Base-by-base conservation (phyloP, 2,888 invertebrate genomes). In the Noctua janthina region DNA sequence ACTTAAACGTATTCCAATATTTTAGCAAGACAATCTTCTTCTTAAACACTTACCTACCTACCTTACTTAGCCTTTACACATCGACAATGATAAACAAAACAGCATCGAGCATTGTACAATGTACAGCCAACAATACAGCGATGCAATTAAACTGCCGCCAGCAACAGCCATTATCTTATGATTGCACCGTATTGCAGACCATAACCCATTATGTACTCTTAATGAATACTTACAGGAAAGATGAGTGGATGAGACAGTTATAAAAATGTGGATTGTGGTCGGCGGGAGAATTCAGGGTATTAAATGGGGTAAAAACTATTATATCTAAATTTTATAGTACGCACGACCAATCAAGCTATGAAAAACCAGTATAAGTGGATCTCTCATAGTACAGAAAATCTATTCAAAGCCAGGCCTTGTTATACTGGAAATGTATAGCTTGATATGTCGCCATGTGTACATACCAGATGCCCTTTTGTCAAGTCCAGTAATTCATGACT, bases 131-230 rank as follows among this genome's bases (percentile, higher is more conserved):
- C 56, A 69, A 70, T 70, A 49, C 49, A 74, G 59, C 68, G 67
- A 69, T 68, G 71, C 71, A 72, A 76, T 82, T 68, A 76, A 62
- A 62, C 39, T 43, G 39, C 71, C 29, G 54, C 54, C 76, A 76
- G 29, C 15, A 29, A 54, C 71, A 68, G 62, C 13, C 15, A 72
- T 68, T 76, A 82, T 39, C 62, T 76, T 68, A 71, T 82, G 62
- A 82, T 56, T 72, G 54, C 59, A 70, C 0, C 10, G 51, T 51
- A 67, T 67, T 66, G 56, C 29, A 39, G 13, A 20, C 46, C 59
- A 35, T 54, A 46, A n/a, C 46, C 62, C 54, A 72, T 82, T 68
- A 75, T 17, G 29, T 56, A 46, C n/a, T 51, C 43, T 7, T 74
- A 75, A 75, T 72, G 59, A 71, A 67, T n/a, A 15, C 15, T 82